Conservation (phyloP, 2,888 invertebrate species). For the Alentia gelatinosa region DNA sequence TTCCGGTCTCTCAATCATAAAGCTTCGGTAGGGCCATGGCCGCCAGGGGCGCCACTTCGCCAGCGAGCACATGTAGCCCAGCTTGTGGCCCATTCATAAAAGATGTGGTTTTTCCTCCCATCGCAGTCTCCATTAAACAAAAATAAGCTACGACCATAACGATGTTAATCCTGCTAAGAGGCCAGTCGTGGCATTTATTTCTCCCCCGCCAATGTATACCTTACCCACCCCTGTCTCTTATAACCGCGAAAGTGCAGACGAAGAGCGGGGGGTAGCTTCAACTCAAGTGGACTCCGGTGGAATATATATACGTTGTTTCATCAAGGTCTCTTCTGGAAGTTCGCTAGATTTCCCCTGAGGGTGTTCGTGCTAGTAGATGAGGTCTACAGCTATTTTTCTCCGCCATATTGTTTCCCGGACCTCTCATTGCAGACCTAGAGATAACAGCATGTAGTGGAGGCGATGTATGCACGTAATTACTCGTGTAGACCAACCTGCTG, state of each 20-base stretch:
- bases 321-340: background rate
- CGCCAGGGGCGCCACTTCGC: background rate
- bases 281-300: background rate
- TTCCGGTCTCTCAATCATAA: constrained; percentile 7
- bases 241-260: too few species aligned
- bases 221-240: background rate
- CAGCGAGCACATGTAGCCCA: constrained; percentile 1
- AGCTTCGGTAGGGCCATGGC: background rate
- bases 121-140: background rate
- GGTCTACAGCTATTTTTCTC: too few species aligned
- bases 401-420: too few species aligned
- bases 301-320: background rate
- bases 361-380: too few species aligned
- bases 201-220: background rate
- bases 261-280: too few species aligned
- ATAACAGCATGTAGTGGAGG: too few species aligned
- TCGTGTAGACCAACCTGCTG: too few species aligned
- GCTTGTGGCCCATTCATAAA: background rate
- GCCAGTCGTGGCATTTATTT: background rate
- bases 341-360: background rate
- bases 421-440: too few species aligned
- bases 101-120: background rate
- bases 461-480: too few species aligned
- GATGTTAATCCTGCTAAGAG: background rate
- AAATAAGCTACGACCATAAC: background rate